These are phyloP conservation scores for Brachyptera risi DNA, from an alignment of 2,888 invertebrate genomes.

Conservation along the genomic window DNA sequence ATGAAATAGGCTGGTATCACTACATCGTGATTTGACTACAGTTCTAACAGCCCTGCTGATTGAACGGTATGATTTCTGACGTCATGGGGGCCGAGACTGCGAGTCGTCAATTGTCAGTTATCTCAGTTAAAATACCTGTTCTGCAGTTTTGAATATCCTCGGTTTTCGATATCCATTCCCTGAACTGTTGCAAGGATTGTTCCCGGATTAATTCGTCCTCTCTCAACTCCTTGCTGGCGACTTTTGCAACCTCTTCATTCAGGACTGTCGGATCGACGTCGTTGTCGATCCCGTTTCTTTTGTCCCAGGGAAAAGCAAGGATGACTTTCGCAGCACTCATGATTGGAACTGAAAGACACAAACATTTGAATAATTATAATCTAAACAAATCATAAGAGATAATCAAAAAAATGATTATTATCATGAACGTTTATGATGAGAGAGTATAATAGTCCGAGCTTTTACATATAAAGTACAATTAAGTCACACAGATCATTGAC, in stretches of 20 bases:
- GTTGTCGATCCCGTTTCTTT: background rate
- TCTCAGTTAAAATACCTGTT: no score
- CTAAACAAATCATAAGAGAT: background rate
- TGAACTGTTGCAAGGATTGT: conserved; percentile 60
- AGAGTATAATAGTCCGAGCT: no score
- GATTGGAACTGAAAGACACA: background rate
- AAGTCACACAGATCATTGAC: no score
- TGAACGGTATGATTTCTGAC: no score
- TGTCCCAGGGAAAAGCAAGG: conserved; percentile 20
- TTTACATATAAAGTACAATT: no score
- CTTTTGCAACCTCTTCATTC: conserved; percentile 30
- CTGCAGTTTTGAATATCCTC: conserved; percentile 64
- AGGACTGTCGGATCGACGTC: background rate
- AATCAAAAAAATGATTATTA: background rate
- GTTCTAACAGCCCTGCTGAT: no score
- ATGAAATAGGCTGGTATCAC: no score
- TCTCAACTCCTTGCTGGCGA: conserved; percentile 63
- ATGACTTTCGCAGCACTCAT: conserved; percentile 23
- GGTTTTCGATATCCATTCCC: conserved; percentile 67
- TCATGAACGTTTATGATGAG: background rate
- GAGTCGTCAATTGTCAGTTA: no score
- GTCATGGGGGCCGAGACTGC: no score
- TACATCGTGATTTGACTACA: no score
- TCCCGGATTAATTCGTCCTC: conserved; percentile 62
- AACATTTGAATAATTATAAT: background rate